Evolutionary conservation across 2,113 vertebrate species (phyloP).

Genomic region (Pithys albifrons): DNA sequence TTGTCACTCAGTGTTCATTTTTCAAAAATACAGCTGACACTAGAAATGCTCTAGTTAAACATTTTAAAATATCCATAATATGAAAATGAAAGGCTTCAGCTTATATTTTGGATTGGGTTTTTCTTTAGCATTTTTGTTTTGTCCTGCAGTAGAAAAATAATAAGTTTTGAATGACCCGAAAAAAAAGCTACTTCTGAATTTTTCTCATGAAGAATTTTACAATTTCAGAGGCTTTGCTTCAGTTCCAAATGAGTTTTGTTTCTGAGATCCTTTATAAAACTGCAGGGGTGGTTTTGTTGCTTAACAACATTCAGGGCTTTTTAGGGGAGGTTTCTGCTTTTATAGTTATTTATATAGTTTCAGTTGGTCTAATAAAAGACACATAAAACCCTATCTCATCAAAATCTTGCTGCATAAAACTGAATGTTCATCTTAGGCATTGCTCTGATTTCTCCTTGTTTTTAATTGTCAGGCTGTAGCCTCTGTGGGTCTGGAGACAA

Average conservation of each 20-base stretch:
- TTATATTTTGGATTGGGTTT: neutral
- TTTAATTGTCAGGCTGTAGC: neutral
- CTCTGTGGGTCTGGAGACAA: neutral
- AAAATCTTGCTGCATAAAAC: conserved; percentile 27
- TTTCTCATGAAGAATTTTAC: neutral
- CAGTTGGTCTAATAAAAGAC: conserved; percentile 46
- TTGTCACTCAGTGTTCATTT: neutral
- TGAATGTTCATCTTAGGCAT: neutral
- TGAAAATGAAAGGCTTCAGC: neutral
- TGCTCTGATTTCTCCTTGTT: neutral
- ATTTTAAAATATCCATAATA: conserved; percentile 2
- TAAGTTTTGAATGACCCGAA: neutral
- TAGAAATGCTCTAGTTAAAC: conserved; percentile 15
- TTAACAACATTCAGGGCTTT: neutral
- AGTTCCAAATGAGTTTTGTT: neutral
- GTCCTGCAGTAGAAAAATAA: neutral
- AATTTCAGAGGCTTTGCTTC: neutral
- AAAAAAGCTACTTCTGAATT: neutral
- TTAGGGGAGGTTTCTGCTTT: conserved; percentile 19
- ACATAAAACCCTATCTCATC: conserved; percentile 13
- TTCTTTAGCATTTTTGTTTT: neutral
- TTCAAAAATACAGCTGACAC: neutral
- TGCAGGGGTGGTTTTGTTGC: neutral
- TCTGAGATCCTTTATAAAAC: conserved; percentile 10
- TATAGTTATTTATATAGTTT: conserved; percentile 41